These are phyloP conservation scores for Ariopsis seemanni DNA, from an alignment of 2,113 vertebrate genomes.

Conservation along the genomic window DNA sequence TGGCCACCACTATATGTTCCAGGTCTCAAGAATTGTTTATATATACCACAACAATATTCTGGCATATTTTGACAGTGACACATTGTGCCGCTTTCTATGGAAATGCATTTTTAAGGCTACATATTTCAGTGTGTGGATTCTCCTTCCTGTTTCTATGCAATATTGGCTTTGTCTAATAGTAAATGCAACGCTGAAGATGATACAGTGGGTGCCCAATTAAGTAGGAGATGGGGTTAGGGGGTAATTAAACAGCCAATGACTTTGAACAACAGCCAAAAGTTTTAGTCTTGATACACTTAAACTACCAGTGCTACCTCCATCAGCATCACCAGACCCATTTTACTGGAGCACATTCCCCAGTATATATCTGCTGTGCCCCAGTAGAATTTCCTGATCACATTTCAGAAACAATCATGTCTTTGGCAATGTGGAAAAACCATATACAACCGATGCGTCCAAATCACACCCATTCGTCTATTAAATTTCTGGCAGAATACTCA, in stretches of 20 bases:
- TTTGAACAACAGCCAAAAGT: background rate
- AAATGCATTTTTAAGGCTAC: background rate
- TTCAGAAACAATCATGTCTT: no score
- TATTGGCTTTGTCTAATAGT: background rate
- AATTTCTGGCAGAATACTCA: no score
- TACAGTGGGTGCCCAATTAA: background rate
- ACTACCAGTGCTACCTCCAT: background rate
- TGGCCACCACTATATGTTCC: background rate
- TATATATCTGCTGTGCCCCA: no score
- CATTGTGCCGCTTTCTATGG: background rate
- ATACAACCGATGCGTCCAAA: no score
- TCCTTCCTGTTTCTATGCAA: background rate
- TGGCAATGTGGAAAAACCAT: no score
- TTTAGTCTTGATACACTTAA: background rate
- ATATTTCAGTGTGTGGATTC: background rate
- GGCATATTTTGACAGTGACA: constrained; percentile 6
- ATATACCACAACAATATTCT: background rate
- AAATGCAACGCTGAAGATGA: background rate
- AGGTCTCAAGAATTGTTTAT: constrained; percentile 6
- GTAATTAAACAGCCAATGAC: background rate
- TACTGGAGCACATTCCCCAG: no score
- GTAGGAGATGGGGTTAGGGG: background rate
- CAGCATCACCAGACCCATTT: no score
- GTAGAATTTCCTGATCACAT: no score
- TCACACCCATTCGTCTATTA: no score